Evolutionary conservation across 2,888 invertebrate species (phyloP).

Genomic region (Galeruca laticollis): DNA sequence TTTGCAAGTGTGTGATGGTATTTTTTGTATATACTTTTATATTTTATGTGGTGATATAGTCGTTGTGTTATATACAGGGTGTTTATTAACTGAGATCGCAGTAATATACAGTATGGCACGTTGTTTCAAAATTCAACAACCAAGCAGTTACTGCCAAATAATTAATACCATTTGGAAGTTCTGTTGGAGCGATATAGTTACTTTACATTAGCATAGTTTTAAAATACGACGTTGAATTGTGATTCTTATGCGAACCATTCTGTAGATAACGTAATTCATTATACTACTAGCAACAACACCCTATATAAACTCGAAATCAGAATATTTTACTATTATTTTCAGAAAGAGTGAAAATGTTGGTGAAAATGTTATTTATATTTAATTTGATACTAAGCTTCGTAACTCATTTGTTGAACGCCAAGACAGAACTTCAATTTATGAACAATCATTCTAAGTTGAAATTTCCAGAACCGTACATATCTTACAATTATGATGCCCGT

Average conservation of each 20-base stretch:
- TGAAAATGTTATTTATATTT: neutral
- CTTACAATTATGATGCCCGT: too few relatives aligned
- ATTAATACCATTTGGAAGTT: neutral
- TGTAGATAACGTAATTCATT: neutral
- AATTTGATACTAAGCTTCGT: too few relatives aligned
- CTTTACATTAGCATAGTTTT: too few relatives aligned
- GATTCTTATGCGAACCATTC: conserved; percentile 3
- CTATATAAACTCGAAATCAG: conserved; percentile 28
- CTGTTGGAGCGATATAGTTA: too few relatives aligned
- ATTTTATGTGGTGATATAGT: conserved; percentile 37
- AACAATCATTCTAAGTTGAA: too few relatives aligned
- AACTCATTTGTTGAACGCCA: too few relatives aligned
- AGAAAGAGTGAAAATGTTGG: conserved; percentile 20
- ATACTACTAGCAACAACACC: conserved; percentile 37
- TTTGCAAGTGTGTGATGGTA: conserved; percentile 59
- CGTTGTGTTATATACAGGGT: conserved; percentile 42
- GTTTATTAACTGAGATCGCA: conserved; percentile 17
- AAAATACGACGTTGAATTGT: neutral
- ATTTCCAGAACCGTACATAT: too few relatives aligned
- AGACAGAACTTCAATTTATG: too few relatives aligned
- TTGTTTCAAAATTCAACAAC: neutral
- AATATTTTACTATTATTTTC: neutral
- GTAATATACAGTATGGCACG: conserved; percentile 17
- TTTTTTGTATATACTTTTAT: conserved; percentile 39
- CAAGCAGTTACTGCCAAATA: neutral